These are phyloP conservation scores for Proteles cristata DNA, from an alignment of 2,113 vertebrate genomes.

Conservation along the genomic window DNA sequence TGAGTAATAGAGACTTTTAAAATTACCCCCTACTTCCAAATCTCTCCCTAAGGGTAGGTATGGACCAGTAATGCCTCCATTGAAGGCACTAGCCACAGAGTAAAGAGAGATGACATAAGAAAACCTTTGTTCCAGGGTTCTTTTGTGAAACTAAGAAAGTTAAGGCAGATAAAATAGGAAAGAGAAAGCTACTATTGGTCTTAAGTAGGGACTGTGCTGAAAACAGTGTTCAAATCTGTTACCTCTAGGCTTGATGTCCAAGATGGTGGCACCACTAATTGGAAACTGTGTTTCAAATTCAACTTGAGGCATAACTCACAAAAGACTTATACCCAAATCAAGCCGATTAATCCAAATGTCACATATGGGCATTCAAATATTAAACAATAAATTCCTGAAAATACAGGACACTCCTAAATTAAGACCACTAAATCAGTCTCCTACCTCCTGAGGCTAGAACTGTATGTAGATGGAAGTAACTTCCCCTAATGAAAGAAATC, in stretches of 20 bases:
- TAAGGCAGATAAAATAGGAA: background rate
- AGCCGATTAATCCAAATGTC: slow-evolving; percentile 46
- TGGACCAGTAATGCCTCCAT: background rate
- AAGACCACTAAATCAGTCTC: slow-evolving; percentile 68
- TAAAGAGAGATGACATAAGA: background rate
- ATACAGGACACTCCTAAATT: slow-evolving; percentile 41
- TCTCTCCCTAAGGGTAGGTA: background rate
- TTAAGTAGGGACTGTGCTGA: background rate
- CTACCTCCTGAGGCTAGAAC: slow-evolving; percentile 59
- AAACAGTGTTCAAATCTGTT: background rate
- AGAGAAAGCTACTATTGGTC: background rate
- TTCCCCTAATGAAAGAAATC: slow-evolving; percentile 74
- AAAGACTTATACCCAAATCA: background rate
- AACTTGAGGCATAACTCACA: slow-evolving; percentile 40
- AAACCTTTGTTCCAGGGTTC: background rate
- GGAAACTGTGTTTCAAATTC: slow-evolving; percentile 21
- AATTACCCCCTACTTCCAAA: background rate
- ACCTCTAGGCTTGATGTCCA: background rate
- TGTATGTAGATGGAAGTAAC: slow-evolving; percentile 43
- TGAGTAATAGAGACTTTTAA: background rate
- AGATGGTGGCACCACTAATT: background rate
- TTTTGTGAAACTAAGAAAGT: background rate
- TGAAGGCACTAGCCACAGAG: background rate
- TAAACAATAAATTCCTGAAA: slow-evolving; percentile 74
- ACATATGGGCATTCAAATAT: slow-evolving; percentile 67